Percentiles rank a stretch among this genome's conserved stretches.
Conservation (phyloP, 2,888 invertebrate genomes). For the Xestia xanthographa region DNA sequence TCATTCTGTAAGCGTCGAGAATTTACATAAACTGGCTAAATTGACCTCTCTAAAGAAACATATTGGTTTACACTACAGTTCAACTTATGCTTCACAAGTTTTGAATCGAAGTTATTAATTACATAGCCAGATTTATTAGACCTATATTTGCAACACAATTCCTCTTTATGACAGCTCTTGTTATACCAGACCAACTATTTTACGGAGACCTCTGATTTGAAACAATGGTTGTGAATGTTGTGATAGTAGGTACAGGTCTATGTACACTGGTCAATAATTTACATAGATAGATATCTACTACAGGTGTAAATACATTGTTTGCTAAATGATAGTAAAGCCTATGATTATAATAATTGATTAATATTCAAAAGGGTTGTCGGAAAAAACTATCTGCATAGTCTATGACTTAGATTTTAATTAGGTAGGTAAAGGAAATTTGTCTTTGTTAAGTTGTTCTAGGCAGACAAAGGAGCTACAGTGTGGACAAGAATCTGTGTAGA, state of each 20-base stretch:
- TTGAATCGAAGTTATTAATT: constrained; percentile 43
- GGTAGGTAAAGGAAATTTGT: constrained; percentile 12
- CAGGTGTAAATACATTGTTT: constrained; percentile 73
- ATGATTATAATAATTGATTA: constrained; percentile 62
- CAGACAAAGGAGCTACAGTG: constrained; percentile 37
- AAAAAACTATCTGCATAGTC: constrained; percentile 44
- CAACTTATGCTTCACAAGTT: constrained; percentile 6
- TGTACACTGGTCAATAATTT: constrained; percentile 52
- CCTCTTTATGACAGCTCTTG: constrained; percentile 44
- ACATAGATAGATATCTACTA: constrained; percentile 64
- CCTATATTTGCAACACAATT: constrained; percentile 37
- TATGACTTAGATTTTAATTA: constrained; percentile 54
- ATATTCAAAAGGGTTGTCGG: constrained; percentile 57
- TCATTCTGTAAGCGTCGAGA: constrained; percentile 63
- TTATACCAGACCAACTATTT: constrained; percentile 28
- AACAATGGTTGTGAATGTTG: too few relatives aligned
- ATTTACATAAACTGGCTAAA: constrained; percentile 61
- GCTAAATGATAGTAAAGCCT: constrained; percentile 64
- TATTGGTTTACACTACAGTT: neutral
- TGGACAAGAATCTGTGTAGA: neutral
- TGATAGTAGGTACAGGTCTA: too few relatives aligned
- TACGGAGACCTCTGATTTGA: constrained; percentile 22
- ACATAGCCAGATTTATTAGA: constrained; percentile 52
- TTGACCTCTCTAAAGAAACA: constrained; percentile 39
- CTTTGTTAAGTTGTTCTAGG: constrained; percentile 5